These are phyloP conservation scores for Drosophila micromelanica DNA, from an alignment of 1,140 invertebrate genomes.

Conservation along the genomic window DNA sequence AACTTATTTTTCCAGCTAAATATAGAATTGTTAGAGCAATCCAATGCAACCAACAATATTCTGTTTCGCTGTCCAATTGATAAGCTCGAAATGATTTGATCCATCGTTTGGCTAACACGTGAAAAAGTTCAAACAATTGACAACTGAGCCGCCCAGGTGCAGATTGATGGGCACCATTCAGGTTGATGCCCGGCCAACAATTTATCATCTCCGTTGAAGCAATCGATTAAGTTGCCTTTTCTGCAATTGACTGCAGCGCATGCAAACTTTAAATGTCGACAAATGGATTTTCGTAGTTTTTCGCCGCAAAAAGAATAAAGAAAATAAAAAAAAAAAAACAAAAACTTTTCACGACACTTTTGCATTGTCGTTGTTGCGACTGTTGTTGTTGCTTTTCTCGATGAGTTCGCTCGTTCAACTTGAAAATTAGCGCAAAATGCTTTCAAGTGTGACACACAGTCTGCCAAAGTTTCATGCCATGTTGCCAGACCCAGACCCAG, in stretches of 20 bases:
- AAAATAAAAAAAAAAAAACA: neutral
- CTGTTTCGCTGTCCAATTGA: neutral
- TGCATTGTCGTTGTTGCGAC: slow-evolving; percentile 14
- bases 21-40: neutral
- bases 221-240: neutral
- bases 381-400: slow-evolving; percentile 26
- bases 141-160: slow-evolving; percentile 15
- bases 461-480: slow-evolving; percentile 41
- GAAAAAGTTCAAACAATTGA: slow-evolving; percentile 48
- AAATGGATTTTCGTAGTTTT: slow-evolving; percentile 75
- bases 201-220: slow-evolving; percentile 59
- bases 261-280: slow-evolving; percentile 71
- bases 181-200: slow-evolving; percentile 32
- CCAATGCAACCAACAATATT: neutral
- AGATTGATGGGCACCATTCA: slow-evolving; percentile 39
- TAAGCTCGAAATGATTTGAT: slow-evolving; percentile 26
- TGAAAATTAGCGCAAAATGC: slow-evolving; percentile 67
- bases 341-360: slow-evolving; percentile 55
- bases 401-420: slow-evolving; percentile 52
- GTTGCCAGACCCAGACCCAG: neutral
- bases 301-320: slow-evolving; percentile 15
- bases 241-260: slow-evolving; percentile 58
- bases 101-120: slow-evolving; percentile 49
- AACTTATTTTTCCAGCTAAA: neutral
- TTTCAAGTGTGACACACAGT: slow-evolving; percentile 62